A percentile compares a stretch with the other conserved stretches of the same genome.
phyloP scores from a whole-genome alignment of 2,797 vertebrate genomes.

The Cynopterus sphinx region DNA sequence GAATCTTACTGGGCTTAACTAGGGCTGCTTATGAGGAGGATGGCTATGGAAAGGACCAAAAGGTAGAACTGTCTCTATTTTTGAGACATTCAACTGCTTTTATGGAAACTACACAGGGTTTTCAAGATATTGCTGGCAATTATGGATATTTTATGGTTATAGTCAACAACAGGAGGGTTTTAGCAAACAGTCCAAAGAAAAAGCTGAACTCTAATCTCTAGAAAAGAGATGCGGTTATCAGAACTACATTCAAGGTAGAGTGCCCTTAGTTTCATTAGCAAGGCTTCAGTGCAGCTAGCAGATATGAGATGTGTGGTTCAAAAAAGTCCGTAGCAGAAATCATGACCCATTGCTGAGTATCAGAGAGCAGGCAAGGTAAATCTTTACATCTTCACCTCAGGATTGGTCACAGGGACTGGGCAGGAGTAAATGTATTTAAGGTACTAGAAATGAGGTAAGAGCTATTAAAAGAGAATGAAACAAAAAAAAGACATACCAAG shows the following conservation, averaged over 20 bases:
- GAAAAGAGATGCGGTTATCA: neutral
- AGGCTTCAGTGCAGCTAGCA: neutral
- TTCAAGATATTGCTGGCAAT: neutral
- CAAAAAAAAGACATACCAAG: neutral
- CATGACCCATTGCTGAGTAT: neutral
- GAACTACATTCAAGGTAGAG: neutral
- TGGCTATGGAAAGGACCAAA: neutral
- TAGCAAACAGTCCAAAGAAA: neutral
- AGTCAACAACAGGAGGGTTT: neutral
- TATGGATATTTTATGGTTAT: neutral
- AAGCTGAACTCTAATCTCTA: neutral
- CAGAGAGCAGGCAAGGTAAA: neutral
- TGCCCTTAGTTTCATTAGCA: neutral
- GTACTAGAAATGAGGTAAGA: neutral
- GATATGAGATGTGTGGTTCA: neutral
- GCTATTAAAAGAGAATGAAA: neutral
- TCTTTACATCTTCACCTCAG: neutral
- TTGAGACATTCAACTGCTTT: neutral
- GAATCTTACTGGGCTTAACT: neutral
- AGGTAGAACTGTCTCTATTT: neutral
- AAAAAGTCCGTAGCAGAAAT: neutral
- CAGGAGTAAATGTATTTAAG: neutral
- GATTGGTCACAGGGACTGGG: neutral
- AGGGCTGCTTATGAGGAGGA: too few species aligned
- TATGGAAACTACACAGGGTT: neutral